Conservation (phyloP, 2,797 vertebrate species). For the Sebastes minor region DNA sequence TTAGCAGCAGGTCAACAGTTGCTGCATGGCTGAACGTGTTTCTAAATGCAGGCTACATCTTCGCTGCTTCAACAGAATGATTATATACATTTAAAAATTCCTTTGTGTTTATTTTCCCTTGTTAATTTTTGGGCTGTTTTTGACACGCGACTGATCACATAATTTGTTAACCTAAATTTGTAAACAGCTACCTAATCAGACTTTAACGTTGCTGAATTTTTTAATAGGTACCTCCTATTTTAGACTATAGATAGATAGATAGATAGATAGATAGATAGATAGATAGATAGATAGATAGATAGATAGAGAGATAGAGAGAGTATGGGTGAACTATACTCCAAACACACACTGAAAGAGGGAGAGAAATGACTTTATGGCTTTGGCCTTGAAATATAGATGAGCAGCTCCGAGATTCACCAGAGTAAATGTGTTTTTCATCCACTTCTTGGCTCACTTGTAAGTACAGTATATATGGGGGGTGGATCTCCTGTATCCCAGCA, state of each 20-base stretch:
- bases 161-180: not conserved
- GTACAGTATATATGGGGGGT: constrained; percentile 46
- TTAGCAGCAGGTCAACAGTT: constrained; percentile 42
- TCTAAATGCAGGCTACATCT: not conserved
- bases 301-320: not conserved
- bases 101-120: not conserved
- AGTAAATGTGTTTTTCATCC: constrained; percentile 71
- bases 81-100: not conserved
- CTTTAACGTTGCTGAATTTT: not conserved
- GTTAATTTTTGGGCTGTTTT: not conserved
- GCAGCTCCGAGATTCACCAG: constrained; percentile 58
- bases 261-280: not conserved
- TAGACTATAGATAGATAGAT: not conserved
- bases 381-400: constrained; percentile 76
- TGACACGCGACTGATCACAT: not conserved
- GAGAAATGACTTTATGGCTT: constrained; percentile 47
- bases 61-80: not conserved
- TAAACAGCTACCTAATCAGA: no score
- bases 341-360: constrained; percentile 4
- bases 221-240: not conserved
- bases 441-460: constrained; percentile 47
- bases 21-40: constrained; percentile 14
- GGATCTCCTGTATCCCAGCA: constrained; percentile 67
- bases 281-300: no score
- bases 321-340: not conserved